Evolutionary conservation across 2,888 invertebrate species (phyloP), one percentile per base, ranked within the genome.

Genomic region (Notocelia uddmanniana): DNA sequence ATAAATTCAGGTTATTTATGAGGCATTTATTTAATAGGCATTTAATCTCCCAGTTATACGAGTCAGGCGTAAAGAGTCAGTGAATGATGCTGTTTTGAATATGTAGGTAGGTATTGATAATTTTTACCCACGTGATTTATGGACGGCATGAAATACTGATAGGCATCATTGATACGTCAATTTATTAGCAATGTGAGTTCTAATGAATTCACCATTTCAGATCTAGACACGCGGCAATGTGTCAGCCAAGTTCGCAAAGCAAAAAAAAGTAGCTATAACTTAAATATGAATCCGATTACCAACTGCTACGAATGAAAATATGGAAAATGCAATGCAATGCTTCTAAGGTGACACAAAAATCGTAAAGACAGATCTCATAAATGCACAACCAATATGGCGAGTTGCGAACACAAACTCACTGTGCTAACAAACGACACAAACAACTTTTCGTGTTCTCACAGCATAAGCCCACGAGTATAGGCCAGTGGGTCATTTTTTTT

Each of bases 1-100:
- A 89, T 91, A 92, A 92, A 92, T 90, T 90, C 85, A 73, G 79
- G 82, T 89, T 82, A 93, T 92, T 92, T 92, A 93, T 89, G 88
- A 75, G 78, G 59, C 76, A 77, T 88, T 87, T 89, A 87, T 88
- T 87, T 89, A 87, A 89, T 86, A 81, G 85, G 83, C 80, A 78
- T 84, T 86, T 90, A 86, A 86, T 88, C 81, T 85, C 76, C 75
- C 84, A 83, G 84, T 87, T 80, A 86, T 84, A 78, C 81, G 78
- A 80, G 77, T 82, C 78, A 78, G 79, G 76, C 77, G 70, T 75
- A 74, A 74, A 75, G 48, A 54, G 69, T 18, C 55, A 13, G 68
- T 75, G 70, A 73, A 75, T 70, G 74, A 76, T 74, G 55, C 57
- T 68, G 67, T 72, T 66, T 70, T 64, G 23, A 15, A 55, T 50